Evolutionary conservation across 2,797 vertebrate genomes (phyloP), one percentile per base, ranked within the genome.

Genomic region (Pseudomugil gertrudae): DNA sequence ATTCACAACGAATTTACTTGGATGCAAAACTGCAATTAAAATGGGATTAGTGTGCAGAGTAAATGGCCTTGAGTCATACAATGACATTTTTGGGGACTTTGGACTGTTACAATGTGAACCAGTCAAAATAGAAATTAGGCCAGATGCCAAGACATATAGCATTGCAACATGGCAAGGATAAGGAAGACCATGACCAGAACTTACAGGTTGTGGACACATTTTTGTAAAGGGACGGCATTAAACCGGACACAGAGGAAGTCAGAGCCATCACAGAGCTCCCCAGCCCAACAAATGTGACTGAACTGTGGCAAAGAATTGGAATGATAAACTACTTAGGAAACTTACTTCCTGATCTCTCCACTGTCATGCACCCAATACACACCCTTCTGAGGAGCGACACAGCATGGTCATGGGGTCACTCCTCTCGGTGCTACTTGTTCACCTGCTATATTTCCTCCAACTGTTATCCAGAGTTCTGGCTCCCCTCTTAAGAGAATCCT

Each of bases 271-370:
- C 21, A 3, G 38, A 73, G 2, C 36, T 43, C 9, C 5, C 50
- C 1, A 2, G 13, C 2, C 52, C 57, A 7, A 24, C 26, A 9
- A 45, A 62, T 15, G 23, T 69, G 15, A 27, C 17, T 11, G 54
- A 45, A 24, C 29, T 71, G 11, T 11, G 3, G 3, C 57, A 61
- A 9, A 23, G 1, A 1, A 10, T 69, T 7, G 3, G 66, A 1
- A 53, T 72, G 47, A 57, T 72, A 8, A 68, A 60, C 26, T 72
- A 67, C 5, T 7, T 19, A 14, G 69, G 59, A 0, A 78, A 17
- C 3, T 68, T 64, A 13, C 57, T 69, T 9, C 30, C 55, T 1
- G 56, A 55, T 14, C 54, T 53, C 4, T 64, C 23, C 10, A 14
- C 36, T 2, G 24, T 50, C 4, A 56, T 62, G 57, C 29, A 55